These are phyloP conservation scores for Clinocottus analis DNA, from an alignment of 2,113 vertebrate genomes.

Conservation along the genomic window DNA sequence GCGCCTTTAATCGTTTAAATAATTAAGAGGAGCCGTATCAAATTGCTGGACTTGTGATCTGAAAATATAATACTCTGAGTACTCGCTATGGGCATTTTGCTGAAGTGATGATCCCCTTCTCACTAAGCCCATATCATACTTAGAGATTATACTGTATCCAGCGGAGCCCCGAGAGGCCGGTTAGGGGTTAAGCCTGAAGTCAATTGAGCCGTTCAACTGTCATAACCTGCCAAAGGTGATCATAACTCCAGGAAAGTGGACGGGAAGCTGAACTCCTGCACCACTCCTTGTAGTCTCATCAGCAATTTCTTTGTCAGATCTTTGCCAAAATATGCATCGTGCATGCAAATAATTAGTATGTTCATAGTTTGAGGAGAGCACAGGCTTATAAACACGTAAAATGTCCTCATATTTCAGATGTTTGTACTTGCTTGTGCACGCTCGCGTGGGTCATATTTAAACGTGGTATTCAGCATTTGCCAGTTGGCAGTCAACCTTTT, in stretches of 20 bases:
- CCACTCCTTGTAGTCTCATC: background rate
- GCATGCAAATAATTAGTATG: constrained; percentile 10
- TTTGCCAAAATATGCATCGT: background rate
- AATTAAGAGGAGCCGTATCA: constrained; percentile 28
- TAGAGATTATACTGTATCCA: constrained; percentile 65
- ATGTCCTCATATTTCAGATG: constrained; percentile 59
- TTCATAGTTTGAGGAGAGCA: background rate
- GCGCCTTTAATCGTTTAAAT: constrained; percentile 19
- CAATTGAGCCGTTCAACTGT: constrained; percentile 71
- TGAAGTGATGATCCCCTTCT: constrained; percentile 59
- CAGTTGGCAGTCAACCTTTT: constrained; percentile 72
- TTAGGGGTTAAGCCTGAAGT: constrained; percentile 72
- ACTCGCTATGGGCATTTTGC: constrained; percentile 45
- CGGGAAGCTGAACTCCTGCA: background rate
- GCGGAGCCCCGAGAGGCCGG: constrained; percentile 43
- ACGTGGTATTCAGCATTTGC: constrained; percentile 67
- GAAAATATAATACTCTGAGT: constrained; percentile 11
- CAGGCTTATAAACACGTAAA: constrained; percentile 16
- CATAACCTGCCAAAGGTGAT: constrained; percentile 66
- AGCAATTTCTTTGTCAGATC: background rate
- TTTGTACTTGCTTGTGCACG: constrained; percentile 73
- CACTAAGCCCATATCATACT: constrained; percentile 75
- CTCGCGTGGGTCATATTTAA: constrained; percentile 46
- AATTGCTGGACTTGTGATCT: background rate
- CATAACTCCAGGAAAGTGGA: constrained; percentile 45